Base-by-base conservation (phyloP, 2,888 invertebrate species). In the Plebejus anna region DNA sequence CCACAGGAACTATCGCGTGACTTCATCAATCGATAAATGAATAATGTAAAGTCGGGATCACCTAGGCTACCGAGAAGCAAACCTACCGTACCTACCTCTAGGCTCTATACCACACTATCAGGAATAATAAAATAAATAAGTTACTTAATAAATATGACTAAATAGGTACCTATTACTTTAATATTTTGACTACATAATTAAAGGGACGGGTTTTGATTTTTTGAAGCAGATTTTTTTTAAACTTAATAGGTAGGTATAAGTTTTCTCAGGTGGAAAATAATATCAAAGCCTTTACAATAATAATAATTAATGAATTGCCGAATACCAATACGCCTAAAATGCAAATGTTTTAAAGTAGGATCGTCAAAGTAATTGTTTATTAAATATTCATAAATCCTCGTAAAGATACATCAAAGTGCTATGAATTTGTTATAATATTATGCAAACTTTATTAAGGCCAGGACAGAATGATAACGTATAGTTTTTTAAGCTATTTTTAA, bases 1-100 rank as follows among this genome's bases (percentile, higher is more conserved):
- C 73, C 55, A 75, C 47, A 9, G 70, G 73, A 81, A 82, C 79
- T 80, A 81, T 79, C 78, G 78, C 79, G 79, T 80, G 79, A 75
- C 77, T 78, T 42, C 80, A 80, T 77, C 80, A 81, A 88, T 87
- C 87, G 81, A 86, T 88, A 86, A 75, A 57, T 73, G 78, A 51
- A 78, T 66, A 32, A 66, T 77, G 76, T 76, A 79, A 78, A 81
- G 76, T 51, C 77, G 83, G 86, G 84, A 86, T 90, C 82, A 82
- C 86, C 86, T 82, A 82, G 87, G 89, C 84, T 84, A 89, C 88
- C 83, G 78, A 82, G 80, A 84, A 78, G 76, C 81, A 82, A 82
- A 83, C 73, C 51, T 55, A 55, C 2, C 9, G 2, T 47, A 47
- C 47, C 47, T 9, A 47, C 9, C 9, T 22, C 22, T 22, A 22